Percentiles rank a stretch among this genome's conserved stretches.
These are phyloP conservation scores for Leucoraja ocellata DNA, from an alignment of 2,797 vertebrate species.

Conservation along the genomic window DNA sequence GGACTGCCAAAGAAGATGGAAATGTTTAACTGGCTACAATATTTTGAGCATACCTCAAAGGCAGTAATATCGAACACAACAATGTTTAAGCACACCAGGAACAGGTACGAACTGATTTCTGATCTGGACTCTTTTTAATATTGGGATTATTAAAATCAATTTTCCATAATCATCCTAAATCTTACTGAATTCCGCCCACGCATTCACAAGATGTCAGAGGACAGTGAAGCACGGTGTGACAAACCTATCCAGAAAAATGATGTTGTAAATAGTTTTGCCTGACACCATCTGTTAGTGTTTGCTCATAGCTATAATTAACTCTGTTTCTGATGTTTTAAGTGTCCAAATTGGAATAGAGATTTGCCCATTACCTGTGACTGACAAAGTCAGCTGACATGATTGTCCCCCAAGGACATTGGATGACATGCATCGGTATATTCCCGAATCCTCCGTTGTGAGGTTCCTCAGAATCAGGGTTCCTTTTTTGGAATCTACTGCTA, in stretches of 20 bases:
- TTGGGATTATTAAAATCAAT: constrained; percentile 6
- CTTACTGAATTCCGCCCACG: background rate
- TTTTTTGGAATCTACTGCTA: constrained; percentile 53
- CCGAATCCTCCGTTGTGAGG: constrained; percentile 53
- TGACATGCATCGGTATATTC: constrained; percentile 58
- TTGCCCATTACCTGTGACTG: constrained; percentile 48
- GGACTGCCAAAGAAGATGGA: too few species aligned
- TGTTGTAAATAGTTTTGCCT: constrained; percentile 35
- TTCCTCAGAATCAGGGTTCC: constrained; percentile 58
- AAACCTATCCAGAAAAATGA: background rate
- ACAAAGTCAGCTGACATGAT: constrained; percentile 52
- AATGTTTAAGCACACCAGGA: too few species aligned
- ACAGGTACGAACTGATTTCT: too few species aligned
- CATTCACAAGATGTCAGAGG: background rate
- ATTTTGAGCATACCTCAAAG: too few species aligned
- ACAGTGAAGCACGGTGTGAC: constrained; percentile 10
- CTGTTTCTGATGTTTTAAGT: constrained; percentile 34
- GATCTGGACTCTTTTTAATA: background rate
- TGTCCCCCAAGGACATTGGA: constrained; percentile 56
- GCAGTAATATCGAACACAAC: too few species aligned
- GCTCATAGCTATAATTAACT: background rate
- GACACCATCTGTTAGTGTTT: background rate
- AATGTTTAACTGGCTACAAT: too few species aligned
- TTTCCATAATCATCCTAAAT: background rate
- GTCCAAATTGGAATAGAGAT: constrained; percentile 38